phyloP scores from a whole-genome alignment of 1,140 invertebrate genomes.

The Tetragonula clypearis region DNA sequence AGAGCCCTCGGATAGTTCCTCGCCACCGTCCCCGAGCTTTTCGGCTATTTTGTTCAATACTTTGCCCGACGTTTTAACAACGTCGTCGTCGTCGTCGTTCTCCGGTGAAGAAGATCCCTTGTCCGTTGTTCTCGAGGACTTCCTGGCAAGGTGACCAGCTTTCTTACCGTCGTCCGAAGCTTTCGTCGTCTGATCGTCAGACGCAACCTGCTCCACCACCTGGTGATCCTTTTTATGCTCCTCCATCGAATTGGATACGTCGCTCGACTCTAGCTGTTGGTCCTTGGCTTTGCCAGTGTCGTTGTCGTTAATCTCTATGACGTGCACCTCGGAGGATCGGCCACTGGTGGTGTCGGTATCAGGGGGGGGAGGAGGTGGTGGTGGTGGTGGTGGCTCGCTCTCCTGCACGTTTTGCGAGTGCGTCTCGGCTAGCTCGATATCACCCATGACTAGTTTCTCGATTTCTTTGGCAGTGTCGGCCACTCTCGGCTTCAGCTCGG shows the following conservation, averaged over 20 bases:
- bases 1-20: neutral
- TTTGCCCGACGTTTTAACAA: constrained; percentile 39
- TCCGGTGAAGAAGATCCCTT: constrained; percentile 34
- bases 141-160: constrained; percentile 40
- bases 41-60: constrained; percentile 19
- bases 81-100: constrained; percentile 44
- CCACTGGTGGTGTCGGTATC: neutral
- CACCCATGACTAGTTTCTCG: constrained; percentile 82
- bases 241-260: constrained; percentile 12
- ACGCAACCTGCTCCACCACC: constrained; percentile 12
- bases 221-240: constrained; percentile 13
- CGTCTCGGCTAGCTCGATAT: constrained; percentile 72
- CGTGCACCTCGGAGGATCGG: neutral
- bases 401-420: constrained; percentile 61
- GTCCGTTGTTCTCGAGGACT: constrained; percentile 59
- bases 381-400: constrained; percentile 19
- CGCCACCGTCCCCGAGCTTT: constrained; percentile 14
- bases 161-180: constrained; percentile 56
- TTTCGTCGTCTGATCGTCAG: constrained; percentile 28
- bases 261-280: neutral
- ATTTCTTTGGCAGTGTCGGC: constrained; percentile 82
- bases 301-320: constrained; percentile 22
- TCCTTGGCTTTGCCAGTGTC: neutral
- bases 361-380: neutral
- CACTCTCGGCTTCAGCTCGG: constrained; percentile 71